Conservation (phyloP, 2,888 invertebrate genomes). For the Noctua janthe region DNA sequence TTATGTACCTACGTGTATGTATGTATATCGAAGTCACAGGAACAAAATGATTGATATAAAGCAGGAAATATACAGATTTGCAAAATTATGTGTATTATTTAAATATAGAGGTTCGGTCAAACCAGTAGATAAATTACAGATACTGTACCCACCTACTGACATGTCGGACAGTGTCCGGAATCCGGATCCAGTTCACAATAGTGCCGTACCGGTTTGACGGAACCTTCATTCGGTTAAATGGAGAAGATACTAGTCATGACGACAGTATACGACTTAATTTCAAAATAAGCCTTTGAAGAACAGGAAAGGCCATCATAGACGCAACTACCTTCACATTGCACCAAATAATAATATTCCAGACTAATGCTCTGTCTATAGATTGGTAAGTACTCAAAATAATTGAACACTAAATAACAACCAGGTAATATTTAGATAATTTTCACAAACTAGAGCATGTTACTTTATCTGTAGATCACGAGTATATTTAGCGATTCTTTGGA, state of each 20-base stretch:
- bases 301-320: not conserved
- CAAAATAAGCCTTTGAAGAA: not conserved
- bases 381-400: constrained; percentile 46
- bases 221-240: not conserved
- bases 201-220: not conserved
- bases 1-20: constrained; percentile 73
- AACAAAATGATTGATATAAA: constrained; percentile 76
- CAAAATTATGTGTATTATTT: constrained; percentile 75
- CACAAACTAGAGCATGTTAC: constrained; percentile 36
- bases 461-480: constrained; percentile 1
- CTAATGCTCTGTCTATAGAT: constrained; percentile 3
- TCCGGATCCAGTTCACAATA: not conserved
- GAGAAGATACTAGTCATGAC: not conserved
- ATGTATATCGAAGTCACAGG: constrained; percentile 71
- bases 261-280: not conserved
- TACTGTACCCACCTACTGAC: not conserved
- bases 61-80: constrained; percentile 84
- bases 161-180: not conserved
- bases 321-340: not conserved
- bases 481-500: not conserved
- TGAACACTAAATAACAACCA: constrained; percentile 26
- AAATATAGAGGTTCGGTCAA: not conserved
- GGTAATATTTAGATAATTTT: constrained; percentile 1
- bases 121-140: not conserved
- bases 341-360: not conserved